phyloP scores from a whole-genome alignment of 2,888 invertebrate species.

The Parthenolecanium corni region DNA sequence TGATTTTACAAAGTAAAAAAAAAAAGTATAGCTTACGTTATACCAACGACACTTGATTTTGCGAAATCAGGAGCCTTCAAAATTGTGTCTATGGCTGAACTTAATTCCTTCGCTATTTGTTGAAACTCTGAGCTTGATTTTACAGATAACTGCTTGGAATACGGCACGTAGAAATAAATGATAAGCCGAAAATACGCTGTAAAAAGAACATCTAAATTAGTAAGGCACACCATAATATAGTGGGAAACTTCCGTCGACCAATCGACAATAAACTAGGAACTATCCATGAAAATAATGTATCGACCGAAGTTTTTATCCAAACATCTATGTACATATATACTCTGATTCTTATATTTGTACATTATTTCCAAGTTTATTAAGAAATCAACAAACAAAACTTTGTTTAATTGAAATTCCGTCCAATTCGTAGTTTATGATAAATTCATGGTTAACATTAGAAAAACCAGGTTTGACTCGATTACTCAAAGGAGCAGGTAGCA shows the following conservation, averaged over 20 bases:
- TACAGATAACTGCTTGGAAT: neutral
- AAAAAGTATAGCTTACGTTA: constrained; percentile 9
- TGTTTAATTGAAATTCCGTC: too few relatives aligned
- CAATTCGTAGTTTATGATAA: too few relatives aligned
- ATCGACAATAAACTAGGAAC: neutral
- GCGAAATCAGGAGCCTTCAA: constrained; percentile 2
- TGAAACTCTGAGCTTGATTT: neutral
- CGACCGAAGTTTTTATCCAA: too few relatives aligned
- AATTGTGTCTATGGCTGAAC: neutral
- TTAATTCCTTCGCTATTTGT: neutral
- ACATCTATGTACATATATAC: too few relatives aligned
- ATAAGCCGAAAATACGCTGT: constrained; percentile 6
- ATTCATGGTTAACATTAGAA: too few relatives aligned
- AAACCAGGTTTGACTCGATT: too few relatives aligned
- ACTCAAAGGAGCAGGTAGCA: too few relatives aligned
- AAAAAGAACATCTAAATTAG: neutral
- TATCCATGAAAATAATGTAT: too few relatives aligned
- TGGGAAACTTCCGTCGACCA: neutral
- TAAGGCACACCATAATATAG: neutral
- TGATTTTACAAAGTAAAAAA: too few relatives aligned
- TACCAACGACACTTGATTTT: neutral
- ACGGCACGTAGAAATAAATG: neutral
- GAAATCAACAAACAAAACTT: too few relatives aligned
- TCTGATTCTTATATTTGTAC: too few relatives aligned
- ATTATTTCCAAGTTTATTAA: too few relatives aligned